A percentile compares a stretch with the other conserved stretches of the same genome.
Evolutionary conservation across 1,140 invertebrate species (phyloP).

Genomic region (Andrena cerasifolii): DNA sequence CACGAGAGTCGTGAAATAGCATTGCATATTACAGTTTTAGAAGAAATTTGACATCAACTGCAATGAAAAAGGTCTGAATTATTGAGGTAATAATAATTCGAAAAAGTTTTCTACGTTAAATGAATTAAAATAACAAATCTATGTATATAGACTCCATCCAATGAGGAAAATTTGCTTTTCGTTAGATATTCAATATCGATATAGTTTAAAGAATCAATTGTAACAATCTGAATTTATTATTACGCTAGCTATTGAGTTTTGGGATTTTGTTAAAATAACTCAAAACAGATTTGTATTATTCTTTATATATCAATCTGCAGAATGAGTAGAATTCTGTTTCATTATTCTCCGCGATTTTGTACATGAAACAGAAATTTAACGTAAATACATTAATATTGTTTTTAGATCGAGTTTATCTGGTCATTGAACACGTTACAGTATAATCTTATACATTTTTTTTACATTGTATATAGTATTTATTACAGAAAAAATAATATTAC

Average conservation of each 20-base stretch:
- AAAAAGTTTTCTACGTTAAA: constrained; percentile 39
- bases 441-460: constrained; percentile 6
- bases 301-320: not conserved
- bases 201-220: not conserved
- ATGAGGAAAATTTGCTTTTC: no score
- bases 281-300: not conserved
- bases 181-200: not conserved
- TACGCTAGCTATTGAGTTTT: constrained; percentile 2
- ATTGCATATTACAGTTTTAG: no score
- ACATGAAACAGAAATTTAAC: constrained; percentile 7
- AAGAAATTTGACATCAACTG: no score
- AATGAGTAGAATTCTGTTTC: not conserved
- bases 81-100: no score
- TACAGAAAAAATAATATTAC: constrained; percentile 29
- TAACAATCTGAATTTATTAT: not conserved
- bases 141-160: no score
- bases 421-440: constrained; percentile 1
- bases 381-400: constrained; percentile 7
- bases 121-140: constrained; percentile 35
- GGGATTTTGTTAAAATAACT: not conserved
- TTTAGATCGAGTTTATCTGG: not conserved
- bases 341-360: not conserved
- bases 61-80: no score
- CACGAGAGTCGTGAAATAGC: no score
- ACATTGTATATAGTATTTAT: constrained; percentile 25